Base-by-base conservation (phyloP, 2,797 vertebrate species). In the Xerus rutilus region DNA sequence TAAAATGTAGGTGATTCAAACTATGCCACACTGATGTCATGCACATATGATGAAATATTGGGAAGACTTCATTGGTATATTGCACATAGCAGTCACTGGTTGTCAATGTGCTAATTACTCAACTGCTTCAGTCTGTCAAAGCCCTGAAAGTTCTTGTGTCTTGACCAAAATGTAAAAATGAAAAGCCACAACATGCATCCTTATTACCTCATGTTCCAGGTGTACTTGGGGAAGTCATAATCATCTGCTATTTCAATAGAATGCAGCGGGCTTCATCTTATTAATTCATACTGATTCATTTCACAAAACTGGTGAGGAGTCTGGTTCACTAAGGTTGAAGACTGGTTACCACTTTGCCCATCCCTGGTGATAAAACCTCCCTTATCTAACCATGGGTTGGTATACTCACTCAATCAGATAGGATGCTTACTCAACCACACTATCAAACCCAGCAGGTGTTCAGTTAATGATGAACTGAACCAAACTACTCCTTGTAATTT, bases 1-100 rank as follows among this genome's bases (percentile, higher is more conserved):
- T 77, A 83, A 95, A 89, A 45, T 45, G 70, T 73, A 91, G 72
- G 25, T 59, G 79, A 76, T 73, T 77, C 88, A 76, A 92, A 79
- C 45, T 21, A 30, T 3, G 64, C 67, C 20, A 54, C 13, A 86
- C 2, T 43, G 39, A 81, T 9, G 8, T 57, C 47, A 93, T 7
- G 39, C 81, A 67, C 52, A 69, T 49, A 25, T 47, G 89, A 62
- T 65, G 62, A 83, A 79, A 91, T 0, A 15, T 1, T 69, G 4
- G 54, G n/a, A 47, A 62, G 62, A 15, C 25, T 69, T 73, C 11
- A 35, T 7, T 25, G 35, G 30, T 64, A 49, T 17, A 52, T 0
- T 69, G 21, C 2, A 39, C 7, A 7, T 15, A 59, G 28, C 35
- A 70, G 35, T 18, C 64, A 10, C 25, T 82, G 45, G 17, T 25